Percentiles rank a stretch among this genome's conserved stretches.
Evolutionary conservation across 1,140 invertebrate genomes (phyloP).

Genomic region (Cydia fagiglandana): DNA sequence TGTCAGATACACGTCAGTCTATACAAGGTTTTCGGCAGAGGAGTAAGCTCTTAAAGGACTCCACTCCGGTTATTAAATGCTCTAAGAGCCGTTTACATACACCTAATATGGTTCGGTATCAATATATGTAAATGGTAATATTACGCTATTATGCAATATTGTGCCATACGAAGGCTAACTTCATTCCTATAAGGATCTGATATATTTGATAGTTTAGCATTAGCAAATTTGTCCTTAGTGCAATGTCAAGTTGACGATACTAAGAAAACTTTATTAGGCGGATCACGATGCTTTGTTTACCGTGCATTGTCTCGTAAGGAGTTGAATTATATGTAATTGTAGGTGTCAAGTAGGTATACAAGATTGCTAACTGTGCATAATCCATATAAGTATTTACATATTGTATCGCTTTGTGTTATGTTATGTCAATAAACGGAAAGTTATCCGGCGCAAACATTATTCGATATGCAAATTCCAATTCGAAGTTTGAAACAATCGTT

Average conservation of each 20-base stretch:
- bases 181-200: conserved; percentile 5
- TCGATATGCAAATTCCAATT: not conserved
- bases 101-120: not conserved
- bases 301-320: not conserved
- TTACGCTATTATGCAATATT: conserved; percentile 26
- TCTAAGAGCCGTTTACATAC: not conserved
- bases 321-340: not conserved
- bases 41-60: no score
- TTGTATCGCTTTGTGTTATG: not conserved
- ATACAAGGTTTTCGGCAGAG: no score
- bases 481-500: not conserved
- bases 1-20: no score
- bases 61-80: no score
- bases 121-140: conserved; percentile 14
- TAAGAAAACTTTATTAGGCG: conserved; percentile 19
- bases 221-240: not conserved
- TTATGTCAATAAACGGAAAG: not conserved
- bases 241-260: conserved; percentile 20
- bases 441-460: not conserved
- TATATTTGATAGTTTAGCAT: not conserved
- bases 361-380: not conserved
- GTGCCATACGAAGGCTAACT: conserved; percentile 9
- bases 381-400: not conserved
- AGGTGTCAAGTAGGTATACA: not conserved
- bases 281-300: conserved; percentile 18